Conservation (phyloP, 2,888 invertebrate genomes). For the Stenichneumon culpator region DNA sequence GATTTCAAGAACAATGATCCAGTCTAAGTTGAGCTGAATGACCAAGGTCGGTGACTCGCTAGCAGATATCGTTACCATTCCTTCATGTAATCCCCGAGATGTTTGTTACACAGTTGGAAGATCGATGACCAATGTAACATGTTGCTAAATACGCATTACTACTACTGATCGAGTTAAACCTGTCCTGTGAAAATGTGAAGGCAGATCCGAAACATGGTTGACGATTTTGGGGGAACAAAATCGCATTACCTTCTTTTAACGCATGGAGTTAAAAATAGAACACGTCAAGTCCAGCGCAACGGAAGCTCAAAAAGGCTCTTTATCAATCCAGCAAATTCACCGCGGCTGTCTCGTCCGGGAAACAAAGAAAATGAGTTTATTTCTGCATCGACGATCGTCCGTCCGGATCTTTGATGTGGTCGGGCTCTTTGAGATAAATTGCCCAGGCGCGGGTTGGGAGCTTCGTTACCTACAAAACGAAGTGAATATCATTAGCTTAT, state of each 20-base stretch:
- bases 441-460: background rate
- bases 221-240: too few relatives aligned
- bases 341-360: background rate
- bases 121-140: too few relatives aligned
- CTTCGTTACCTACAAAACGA: constrained; percentile 5
- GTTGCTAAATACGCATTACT: too few relatives aligned
- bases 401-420: background rate
- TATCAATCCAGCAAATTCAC: too few relatives aligned
- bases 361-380: background rate
- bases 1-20: background rate
- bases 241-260: background rate
- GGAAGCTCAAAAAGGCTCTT: background rate
- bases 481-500: constrained; percentile 23
- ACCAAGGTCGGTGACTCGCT: too few relatives aligned
- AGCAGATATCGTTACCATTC: too few relatives aligned
- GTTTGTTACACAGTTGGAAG: too few relatives aligned
- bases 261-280: background rate
- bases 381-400: background rate
- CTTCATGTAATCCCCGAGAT: too few relatives aligned
- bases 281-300: background rate
- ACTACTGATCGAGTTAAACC: too few relatives aligned
- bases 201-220: too few relatives aligned
- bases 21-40: too few relatives aligned
- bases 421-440: constrained; percentile 6
- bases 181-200: too few relatives aligned